These are phyloP conservation scores for Anisognathus igniventris DNA, from an alignment of 2,797 vertebrate genomes.

Conservation along the genomic window DNA sequence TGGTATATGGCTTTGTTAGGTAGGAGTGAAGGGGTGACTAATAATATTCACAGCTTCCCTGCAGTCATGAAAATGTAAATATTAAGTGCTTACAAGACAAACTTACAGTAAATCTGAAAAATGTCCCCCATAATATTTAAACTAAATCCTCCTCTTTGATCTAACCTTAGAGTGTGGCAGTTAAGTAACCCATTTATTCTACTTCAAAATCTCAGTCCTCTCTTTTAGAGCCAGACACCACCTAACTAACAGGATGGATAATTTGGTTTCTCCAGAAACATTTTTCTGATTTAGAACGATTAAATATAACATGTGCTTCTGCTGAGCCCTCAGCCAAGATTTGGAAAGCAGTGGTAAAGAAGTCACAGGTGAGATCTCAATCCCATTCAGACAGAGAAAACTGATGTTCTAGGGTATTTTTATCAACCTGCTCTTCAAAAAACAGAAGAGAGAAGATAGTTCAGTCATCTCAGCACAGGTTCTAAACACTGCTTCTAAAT, in stretches of 20 bases:
- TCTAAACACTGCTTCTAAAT: not conserved
- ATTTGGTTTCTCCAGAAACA: not conserved
- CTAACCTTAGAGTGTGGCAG: slow-evolving; percentile 55
- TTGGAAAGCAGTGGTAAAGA: not conserved
- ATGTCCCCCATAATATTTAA: slow-evolving; percentile 66
- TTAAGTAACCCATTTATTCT: slow-evolving; percentile 68
- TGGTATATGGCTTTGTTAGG: not conserved
- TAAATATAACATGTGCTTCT: not conserved
- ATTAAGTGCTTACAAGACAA: slow-evolving; percentile 72
- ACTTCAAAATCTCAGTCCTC: slow-evolving; percentile 42
- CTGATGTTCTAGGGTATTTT: not conserved
- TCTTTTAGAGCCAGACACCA: slow-evolving; percentile 40
- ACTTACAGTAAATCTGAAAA: slow-evolving; percentile 71
- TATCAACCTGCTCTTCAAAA: not conserved
- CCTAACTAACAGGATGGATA: slow-evolving; percentile 27
- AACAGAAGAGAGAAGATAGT: not conserved
- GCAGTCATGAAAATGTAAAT: slow-evolving; percentile 65
- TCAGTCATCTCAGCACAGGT: not conserved
- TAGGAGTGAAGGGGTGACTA: slow-evolving; percentile 28
- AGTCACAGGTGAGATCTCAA: not conserved
- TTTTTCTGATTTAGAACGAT: not conserved
- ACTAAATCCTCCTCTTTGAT: slow-evolving; percentile 63
- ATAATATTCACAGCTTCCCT: slow-evolving; percentile 53
- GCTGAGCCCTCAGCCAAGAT: not conserved
- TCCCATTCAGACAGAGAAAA: not conserved